phyloP scores from a whole-genome alignment of 2,797 vertebrate species.

The Darevskia nairensis region DNA sequence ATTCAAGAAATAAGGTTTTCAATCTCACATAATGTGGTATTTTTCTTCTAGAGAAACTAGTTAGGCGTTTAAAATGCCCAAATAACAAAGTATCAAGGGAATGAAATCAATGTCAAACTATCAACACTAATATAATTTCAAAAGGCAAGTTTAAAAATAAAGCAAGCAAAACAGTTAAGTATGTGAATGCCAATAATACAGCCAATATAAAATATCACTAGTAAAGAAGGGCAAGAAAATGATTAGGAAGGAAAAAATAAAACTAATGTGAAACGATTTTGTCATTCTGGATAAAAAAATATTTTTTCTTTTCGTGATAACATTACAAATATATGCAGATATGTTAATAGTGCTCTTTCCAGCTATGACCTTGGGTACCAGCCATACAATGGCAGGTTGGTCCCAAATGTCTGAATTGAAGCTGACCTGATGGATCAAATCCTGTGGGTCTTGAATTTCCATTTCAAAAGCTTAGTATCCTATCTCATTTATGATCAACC shows the following conservation, averaged over 20 bases:
- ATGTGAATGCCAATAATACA: conserved; percentile 58
- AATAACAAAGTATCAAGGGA: conserved; percentile 45
- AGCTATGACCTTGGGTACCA: conserved; percentile 34
- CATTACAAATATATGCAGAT: conserved; percentile 37
- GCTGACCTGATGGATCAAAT: conserved; percentile 57
- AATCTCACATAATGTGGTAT: neutral
- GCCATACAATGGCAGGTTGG: conserved; percentile 36
- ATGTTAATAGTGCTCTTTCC: conserved; percentile 40
- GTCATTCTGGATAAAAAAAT: neutral
- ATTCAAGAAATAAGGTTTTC: neutral
- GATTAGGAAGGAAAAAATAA: conserved; percentile 45
- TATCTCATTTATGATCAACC: conserved; percentile 66
- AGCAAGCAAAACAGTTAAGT: conserved; percentile 58
- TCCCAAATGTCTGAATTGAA: conserved; percentile 46
- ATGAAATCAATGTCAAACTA: conserved; percentile 64
- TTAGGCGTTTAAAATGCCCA: conserved; percentile 49
- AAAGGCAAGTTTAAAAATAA: conserved; percentile 55
- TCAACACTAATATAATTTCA: conserved; percentile 50
- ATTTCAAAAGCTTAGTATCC: conserved; percentile 67
- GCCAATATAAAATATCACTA: conserved; percentile 55
- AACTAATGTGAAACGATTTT: conserved; percentile 48
- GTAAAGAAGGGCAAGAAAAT: conserved; percentile 57
- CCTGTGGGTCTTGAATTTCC: conserved; percentile 56
- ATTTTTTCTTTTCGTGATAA: conserved; percentile 23
- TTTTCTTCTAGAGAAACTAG: conserved; percentile 31